Percentiles rank a stretch among this genome's conserved stretches.
phyloP scores from a whole-genome alignment of 2,888 invertebrate genomes.

The Euplexia lucipara region DNA sequence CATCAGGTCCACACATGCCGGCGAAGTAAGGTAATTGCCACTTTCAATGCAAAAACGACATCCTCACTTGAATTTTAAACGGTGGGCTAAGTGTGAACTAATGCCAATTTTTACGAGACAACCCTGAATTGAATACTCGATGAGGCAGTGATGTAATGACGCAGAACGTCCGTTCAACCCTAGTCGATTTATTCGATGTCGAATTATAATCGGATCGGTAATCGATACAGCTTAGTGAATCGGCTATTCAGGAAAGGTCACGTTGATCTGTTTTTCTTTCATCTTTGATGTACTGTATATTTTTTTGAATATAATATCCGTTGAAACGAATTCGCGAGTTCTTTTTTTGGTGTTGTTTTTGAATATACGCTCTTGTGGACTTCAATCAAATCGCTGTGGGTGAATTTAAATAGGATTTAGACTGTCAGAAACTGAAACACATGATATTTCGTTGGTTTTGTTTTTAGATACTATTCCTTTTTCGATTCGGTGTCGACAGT shows the following conservation, averaged over 20 bases:
- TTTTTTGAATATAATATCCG: slow-evolving; percentile 29
- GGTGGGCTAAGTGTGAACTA: slow-evolving; percentile 84
- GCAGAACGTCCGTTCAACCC: slow-evolving; percentile 50
- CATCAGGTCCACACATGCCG: slow-evolving; percentile 65
- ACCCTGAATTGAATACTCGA: slow-evolving; percentile 76
- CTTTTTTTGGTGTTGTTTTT: slow-evolving; percentile 24
- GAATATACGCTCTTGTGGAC: slow-evolving; percentile 6
- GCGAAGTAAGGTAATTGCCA: slow-evolving; percentile 80
- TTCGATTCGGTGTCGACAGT: slow-evolving; percentile 1
- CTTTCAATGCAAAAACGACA: slow-evolving; percentile 82
- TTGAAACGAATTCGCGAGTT: slow-evolving; percentile 9
- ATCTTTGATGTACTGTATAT: slow-evolving; percentile 39
- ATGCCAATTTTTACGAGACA: slow-evolving; percentile 86
- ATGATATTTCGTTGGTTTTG: background rate
- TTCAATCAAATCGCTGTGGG: slow-evolving; percentile 27
- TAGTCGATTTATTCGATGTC: slow-evolving; percentile 59
- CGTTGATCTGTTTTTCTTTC: slow-evolving; percentile 56
- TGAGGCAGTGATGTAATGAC: slow-evolving; percentile 72
- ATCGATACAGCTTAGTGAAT: slow-evolving; percentile 54
- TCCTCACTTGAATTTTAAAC: slow-evolving; percentile 82
- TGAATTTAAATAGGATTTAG: slow-evolving; percentile 32
- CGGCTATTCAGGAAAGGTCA: slow-evolving; percentile 43
- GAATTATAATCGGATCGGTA: slow-evolving; percentile 53
- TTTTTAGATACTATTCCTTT: slow-evolving; percentile 11
- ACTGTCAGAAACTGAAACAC: slow-evolving; percentile 21